phyloP scores from a whole-genome alignment of 2,797 vertebrate genomes.

The Clarias laeviceps region DNA sequence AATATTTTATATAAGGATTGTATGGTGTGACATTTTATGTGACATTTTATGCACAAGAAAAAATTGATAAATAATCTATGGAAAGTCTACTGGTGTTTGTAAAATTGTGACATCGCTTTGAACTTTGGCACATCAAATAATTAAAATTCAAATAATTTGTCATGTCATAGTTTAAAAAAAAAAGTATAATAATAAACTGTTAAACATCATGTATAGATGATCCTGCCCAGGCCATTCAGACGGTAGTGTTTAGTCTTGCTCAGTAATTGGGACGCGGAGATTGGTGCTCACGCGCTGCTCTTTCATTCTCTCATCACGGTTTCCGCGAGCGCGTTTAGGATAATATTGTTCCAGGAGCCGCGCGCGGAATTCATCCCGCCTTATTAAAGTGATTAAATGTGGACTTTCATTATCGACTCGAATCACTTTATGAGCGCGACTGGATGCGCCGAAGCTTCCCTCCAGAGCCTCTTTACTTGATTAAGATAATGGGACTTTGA shows the following conservation, averaged over 20 bases:
- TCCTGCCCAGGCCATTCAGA: conserved; percentile 56
- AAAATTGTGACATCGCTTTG: neutral
- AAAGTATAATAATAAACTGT: too few relatives aligned
- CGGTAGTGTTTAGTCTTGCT: conserved; percentile 66
- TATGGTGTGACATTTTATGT: neutral
- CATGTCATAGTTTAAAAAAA: neutral
- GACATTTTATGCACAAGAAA: neutral
- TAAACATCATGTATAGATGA: neutral
- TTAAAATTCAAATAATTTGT: neutral
- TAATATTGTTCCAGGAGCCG: conserved; percentile 86
- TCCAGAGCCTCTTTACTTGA: conserved; percentile 86
- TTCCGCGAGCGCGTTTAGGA: conserved; percentile 72
- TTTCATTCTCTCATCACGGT: conserved; percentile 62
- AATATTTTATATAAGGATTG: neutral
- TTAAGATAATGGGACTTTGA: conserved; percentile 91
- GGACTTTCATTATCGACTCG: conserved; percentile 85
- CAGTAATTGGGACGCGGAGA: conserved; percentile 78
- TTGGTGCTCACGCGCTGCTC: conserved; percentile 76
- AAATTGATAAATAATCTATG: neutral
- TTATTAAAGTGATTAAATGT: conserved; percentile 80
- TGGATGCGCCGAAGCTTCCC: conserved; percentile 70
- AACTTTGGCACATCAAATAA: neutral
- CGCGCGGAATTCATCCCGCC: conserved; percentile 83
- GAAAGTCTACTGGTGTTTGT: neutral
- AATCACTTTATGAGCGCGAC: conserved; percentile 79